A percentile compares a stretch with the other conserved stretches of the same genome.
These are phyloP conservation scores for Polydrusus pterygomalis DNA, from an alignment of 2,888 invertebrate species.

Conservation along the genomic window DNA sequence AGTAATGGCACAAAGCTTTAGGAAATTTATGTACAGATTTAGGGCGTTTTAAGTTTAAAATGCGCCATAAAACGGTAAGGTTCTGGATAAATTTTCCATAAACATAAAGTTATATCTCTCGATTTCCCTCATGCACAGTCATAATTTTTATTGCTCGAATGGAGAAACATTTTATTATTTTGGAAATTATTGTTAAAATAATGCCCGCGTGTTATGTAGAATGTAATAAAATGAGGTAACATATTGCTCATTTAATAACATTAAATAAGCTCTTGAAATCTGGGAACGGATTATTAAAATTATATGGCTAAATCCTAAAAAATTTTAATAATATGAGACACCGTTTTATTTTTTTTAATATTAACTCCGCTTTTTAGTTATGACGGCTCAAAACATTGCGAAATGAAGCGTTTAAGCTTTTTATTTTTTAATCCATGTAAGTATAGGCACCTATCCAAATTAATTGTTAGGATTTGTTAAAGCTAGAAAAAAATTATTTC, in stretches of 20 bases:
- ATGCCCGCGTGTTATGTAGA: conserved; percentile 46
- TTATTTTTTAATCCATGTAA: no score
- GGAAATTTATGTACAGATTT: conserved; percentile 55
- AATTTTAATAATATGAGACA: no score
- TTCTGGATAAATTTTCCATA: conserved; percentile 55
- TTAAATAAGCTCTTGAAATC: conserved; percentile 13
- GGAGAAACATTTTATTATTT: conserved; percentile 51
- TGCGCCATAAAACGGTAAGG: conserved; percentile 51
- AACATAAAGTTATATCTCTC: conserved; percentile 55
- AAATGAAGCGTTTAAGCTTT: no score
- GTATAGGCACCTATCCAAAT: no score
- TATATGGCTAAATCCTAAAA: no score
- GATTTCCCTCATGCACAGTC: conserved; percentile 49
- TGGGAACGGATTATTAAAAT: conserved; percentile 7
- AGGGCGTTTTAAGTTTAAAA: conserved; percentile 54
- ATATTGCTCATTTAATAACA: conserved; percentile 17
- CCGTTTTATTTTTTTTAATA: no score
- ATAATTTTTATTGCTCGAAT: conserved; percentile 51
- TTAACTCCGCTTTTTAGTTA: no score
- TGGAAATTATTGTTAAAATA: conserved; percentile 46
- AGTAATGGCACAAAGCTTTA: conserved; percentile 51
- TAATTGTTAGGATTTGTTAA: no score
- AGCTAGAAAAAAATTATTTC: no score
- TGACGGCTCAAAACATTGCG: no score
- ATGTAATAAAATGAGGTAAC: conserved; percentile 36